These are phyloP conservation scores for Aurelia sp. DNA, from an alignment of 30 jellyfish, hydroid and myxozoan species.

Conservation along the genomic window DNA sequence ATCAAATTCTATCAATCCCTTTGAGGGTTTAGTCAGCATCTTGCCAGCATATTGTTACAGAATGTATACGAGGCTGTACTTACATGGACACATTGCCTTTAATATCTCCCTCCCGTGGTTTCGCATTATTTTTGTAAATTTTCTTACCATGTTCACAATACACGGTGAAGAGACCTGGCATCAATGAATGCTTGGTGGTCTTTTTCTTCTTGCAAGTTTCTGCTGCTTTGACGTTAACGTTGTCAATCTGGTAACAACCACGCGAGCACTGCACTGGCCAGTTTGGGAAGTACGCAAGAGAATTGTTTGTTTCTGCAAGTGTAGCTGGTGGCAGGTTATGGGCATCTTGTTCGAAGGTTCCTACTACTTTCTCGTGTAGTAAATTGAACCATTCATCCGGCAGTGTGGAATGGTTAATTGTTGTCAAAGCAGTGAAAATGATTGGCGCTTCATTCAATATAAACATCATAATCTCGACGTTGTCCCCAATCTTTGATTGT, in stretches of 20 bases:
- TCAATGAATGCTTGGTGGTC: not conserved
- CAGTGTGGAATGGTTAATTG: not conserved
- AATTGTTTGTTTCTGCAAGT: not conserved
- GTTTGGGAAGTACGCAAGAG: constrained; percentile 10
- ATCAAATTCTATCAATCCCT: too few species aligned
- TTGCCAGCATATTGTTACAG: too few species aligned
- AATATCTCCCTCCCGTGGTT: too few species aligned
- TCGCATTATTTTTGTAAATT: not conserved
- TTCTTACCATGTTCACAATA: constrained; percentile 5
- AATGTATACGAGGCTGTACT: too few species aligned
- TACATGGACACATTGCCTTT: too few species aligned
- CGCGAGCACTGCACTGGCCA: constrained; percentile 40
- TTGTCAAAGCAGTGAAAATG: constrained; percentile 10
- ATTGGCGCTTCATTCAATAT: constrained; percentile 7
- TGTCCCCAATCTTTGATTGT: constrained; percentile 11
- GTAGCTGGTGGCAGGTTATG: constrained; percentile 31
- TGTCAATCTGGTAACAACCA: not conserved
- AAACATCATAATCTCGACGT: not conserved
- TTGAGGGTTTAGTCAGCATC: too few species aligned
- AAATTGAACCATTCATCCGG: constrained; percentile 27
- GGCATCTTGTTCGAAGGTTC: not conserved
- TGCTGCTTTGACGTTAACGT: too few species aligned
- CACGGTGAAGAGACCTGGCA: constrained; percentile 1
- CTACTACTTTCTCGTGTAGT: constrained; percentile 4
- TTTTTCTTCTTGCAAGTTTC: too few species aligned